phyloP scores from a whole-genome alignment of 2,113 vertebrate species.

The Cyrtonyx montezumae region DNA sequence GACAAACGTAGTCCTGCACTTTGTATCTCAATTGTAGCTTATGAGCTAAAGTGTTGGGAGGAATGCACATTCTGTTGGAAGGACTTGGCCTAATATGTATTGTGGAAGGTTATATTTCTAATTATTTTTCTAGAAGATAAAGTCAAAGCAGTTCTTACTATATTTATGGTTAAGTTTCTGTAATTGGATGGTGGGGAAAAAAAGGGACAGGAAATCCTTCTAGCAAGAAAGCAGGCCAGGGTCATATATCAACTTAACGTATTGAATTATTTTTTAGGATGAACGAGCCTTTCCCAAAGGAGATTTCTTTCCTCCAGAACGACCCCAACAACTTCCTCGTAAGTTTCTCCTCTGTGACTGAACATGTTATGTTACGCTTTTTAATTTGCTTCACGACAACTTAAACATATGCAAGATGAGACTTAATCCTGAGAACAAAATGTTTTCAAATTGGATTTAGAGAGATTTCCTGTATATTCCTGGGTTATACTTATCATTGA shows the following conservation, averaged over 20 bases:
- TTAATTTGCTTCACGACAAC: neutral
- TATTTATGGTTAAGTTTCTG: neutral
- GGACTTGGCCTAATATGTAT: neutral
- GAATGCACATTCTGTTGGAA: neutral
- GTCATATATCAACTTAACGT: neutral
- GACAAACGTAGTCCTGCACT: neutral
- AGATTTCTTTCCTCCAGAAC: conserved; percentile 91
- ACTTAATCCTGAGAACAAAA: no score
- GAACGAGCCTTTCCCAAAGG: conserved; percentile 95
- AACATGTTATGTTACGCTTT: neutral
- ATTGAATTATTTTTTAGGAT: conserved; percentile 78
- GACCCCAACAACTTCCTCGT: conserved; percentile 92
- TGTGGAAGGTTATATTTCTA: neutral
- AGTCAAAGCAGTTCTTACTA: no score
- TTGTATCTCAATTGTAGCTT: neutral
- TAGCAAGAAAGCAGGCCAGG: neutral
- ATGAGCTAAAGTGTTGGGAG: neutral
- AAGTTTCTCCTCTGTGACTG: conserved; percentile 70
- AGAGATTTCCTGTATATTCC: neutral
- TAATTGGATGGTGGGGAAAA: neutral
- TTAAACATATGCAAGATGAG: neutral
- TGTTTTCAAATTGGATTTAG: no score
- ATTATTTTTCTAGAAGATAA: neutral
- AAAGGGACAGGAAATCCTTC: neutral
- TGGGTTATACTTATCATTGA: neutral